Base-by-base conservation (phyloP, 2,113 vertebrate genomes). In the Emydura subglobosa region DNA sequence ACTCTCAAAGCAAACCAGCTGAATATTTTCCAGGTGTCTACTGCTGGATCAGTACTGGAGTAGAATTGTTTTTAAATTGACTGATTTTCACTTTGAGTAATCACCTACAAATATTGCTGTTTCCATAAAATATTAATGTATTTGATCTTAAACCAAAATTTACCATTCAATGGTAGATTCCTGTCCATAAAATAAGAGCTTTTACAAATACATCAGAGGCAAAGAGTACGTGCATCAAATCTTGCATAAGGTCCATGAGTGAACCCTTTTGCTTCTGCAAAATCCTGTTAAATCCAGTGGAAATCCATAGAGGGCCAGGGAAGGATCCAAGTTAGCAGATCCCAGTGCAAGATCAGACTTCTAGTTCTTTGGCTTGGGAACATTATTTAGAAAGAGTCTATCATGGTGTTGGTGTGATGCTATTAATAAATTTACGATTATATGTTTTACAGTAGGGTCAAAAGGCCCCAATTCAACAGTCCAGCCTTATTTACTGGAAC, bases 381-480 rank as follows among this genome's bases (percentile, higher is more conserved):
- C 54, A 19, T 90, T 34, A 39, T 72, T 72, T 39, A 72, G 10
- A 72, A 34, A 72, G 65, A 72, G 65, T 8, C 16, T 9, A 39
- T 72, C n/a, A 10, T 72, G 65, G n/a, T 79, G 3, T 55, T 86
- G 24, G 91, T 27, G 44, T 4, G 10, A 89, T 5, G 54, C 12
- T 34, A 82, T 65, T 85, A 94, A 79, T 80, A 39, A 49, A 17
- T 42, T 72, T 81, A 53, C 14, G 10, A 13, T 50, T 13, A 53
- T 57, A 88, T 59, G 3, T 89, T 31, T 79, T 68, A 68, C 0
- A 0, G 25, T 44, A 68, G 2, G 0, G 0, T 1, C 50, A 47
- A 91, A 94, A 85, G 87, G 8, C 22, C 17, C 65, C 65, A 39
- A 68, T n/a, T 68, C 11, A 21, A 50, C 83, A 81, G 82, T 68